A percentile compares a stretch with the other conserved stretches of the same genome.
Conservation (phyloP, 2,797 vertebrate species). For the Acridotheres tristis region DNA sequence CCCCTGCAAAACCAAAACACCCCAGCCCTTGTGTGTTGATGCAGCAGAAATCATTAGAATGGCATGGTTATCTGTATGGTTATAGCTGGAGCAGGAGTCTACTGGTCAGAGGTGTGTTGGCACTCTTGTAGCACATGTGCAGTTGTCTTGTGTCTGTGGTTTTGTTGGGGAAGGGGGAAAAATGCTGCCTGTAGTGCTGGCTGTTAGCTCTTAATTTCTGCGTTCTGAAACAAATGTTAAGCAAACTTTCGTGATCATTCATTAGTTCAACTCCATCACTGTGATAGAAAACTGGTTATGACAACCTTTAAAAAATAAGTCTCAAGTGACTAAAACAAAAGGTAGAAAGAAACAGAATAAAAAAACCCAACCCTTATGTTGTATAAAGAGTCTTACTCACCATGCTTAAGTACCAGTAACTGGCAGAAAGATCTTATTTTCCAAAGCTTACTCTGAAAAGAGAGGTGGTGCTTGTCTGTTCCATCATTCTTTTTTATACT, state of each 20-base stretch:
- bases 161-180: constrained; percentile 26
- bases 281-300: not conserved
- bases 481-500: not conserved
- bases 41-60: not conserved
- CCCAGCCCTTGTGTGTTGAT: not conserved
- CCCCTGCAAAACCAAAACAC: rapidly evolving
- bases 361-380: not conserved
- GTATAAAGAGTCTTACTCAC: not conserved
- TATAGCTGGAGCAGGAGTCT: not conserved
- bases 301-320: not conserved
- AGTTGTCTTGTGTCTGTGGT: not conserved
- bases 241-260: not conserved
- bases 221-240: not conserved
- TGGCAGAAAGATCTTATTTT: not conserved
- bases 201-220: not conserved
- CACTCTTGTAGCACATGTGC: not conserved
- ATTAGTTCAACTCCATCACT: not conserved
- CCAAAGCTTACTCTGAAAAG: not conserved
- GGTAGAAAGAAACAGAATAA: not conserved
- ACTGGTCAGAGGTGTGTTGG: not conserved
- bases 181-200: constrained; percentile 6
- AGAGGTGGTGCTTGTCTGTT: not conserved
- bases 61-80: not conserved
- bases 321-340: not conserved
- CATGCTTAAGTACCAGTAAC: not conserved